Evolutionary conservation across 2,113 vertebrate genomes (phyloP).

Genomic region (Oncorhynchus mykiss): DNA sequence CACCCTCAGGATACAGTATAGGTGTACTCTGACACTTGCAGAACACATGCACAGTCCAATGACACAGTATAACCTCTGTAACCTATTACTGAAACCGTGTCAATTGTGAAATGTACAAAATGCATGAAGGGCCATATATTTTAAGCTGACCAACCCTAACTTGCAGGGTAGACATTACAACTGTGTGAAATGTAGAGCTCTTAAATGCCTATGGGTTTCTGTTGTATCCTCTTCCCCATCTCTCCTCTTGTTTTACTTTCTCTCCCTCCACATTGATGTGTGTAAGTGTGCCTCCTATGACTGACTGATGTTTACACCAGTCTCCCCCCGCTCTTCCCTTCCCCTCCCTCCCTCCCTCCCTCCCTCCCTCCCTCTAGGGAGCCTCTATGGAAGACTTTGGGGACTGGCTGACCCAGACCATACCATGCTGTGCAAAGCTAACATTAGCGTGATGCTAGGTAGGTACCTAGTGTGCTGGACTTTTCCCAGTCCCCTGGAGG

Average conservation of each 20-base stretch:
- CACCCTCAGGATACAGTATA: neutral
- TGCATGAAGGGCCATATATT: neutral
- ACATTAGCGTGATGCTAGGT: neutral
- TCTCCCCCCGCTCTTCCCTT: neutral
- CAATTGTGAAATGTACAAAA: neutral
- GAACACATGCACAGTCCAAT: neutral
- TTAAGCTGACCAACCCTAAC: too few species aligned
- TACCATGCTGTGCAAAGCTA: neutral
- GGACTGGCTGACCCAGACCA: neutral
- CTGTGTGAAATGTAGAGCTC: too few species aligned
- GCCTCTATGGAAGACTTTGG: neutral
- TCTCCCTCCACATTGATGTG: too few species aligned
- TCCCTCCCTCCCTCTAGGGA: neutral
- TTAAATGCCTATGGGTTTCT: too few species aligned
- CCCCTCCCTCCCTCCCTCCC: neutral
- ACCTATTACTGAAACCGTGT: too few species aligned
- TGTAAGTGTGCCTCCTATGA: neutral
- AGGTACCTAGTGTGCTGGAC: neutral
- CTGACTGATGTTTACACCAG: neutral
- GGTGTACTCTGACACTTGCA: too few species aligned
- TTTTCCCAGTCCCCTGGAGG: constrained; percentile 15
- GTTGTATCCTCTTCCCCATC: neutral
- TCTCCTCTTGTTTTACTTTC: too few species aligned
- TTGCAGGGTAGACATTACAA: too few species aligned
- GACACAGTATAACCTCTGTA: neutral